phyloP scores from a whole-genome alignment of 2,888 invertebrate genomes.

The Spilosoma lubricipeda region DNA sequence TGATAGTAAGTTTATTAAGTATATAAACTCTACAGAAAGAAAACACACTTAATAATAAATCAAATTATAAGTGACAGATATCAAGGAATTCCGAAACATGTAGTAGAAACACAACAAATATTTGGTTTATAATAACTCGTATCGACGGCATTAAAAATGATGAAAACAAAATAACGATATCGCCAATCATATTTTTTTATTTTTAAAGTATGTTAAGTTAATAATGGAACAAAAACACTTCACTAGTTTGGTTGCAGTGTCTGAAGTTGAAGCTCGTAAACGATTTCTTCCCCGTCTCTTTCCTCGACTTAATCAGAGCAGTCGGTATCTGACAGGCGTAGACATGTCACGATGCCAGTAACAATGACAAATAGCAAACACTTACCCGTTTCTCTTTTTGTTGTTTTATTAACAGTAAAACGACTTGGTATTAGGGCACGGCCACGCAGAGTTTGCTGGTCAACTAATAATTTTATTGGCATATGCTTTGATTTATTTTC shows the following conservation, averaged over 20 bases:
- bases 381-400: constrained; percentile 22
- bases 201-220: background rate
- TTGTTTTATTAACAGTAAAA: constrained; percentile 21
- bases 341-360: constrained; percentile 19
- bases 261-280: background rate
- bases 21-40: no score
- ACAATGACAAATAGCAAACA: constrained; percentile 34
- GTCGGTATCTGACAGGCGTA: constrained; percentile 18
- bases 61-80: no score
- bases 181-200: background rate
- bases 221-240: background rate
- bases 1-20: no score
- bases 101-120: no score
- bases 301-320: constrained; percentile 26
- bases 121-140: no score
- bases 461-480: background rate
- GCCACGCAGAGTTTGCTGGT: background rate
- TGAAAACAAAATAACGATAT: no score
- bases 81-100: no score
- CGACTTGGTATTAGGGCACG: background rate
- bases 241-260: background rate
- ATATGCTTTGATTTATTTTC: background rate
- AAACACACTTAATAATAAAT: no score
- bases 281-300: background rate
- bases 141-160: no score